phyloP scores from a whole-genome alignment of 1,140 invertebrate genomes.

The Stenopsyche tienmushanensis region DNA sequence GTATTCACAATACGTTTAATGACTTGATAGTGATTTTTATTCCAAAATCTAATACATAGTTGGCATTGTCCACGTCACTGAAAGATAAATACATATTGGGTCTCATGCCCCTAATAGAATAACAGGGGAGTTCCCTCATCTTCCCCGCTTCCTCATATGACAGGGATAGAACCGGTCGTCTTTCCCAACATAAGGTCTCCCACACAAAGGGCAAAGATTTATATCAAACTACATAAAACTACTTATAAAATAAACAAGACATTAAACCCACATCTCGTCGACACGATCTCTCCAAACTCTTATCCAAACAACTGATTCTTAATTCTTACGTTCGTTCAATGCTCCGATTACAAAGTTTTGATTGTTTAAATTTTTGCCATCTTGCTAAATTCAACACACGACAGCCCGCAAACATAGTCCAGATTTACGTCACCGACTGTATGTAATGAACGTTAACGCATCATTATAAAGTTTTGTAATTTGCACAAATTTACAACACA shows the following conservation, averaged over 20 bases:
- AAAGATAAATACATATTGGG: conserved; percentile 33
- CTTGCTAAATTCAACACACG: no score
- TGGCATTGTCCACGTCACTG: conserved; percentile 32
- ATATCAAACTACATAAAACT: conserved; percentile 34
- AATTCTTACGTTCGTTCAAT: no score
- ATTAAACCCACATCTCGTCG: conserved; percentile 6
- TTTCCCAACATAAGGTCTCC: conserved; percentile 5
- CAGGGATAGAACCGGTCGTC: conserved; percentile 1
- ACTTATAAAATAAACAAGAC: conserved; percentile 26
- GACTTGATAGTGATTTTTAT: no score
- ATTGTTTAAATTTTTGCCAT: no score
- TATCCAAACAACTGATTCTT: no score
- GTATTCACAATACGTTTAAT: no score
- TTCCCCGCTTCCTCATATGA: not conserved
- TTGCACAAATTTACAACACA: not conserved
- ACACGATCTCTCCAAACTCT: no score
- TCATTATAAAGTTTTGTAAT: not conserved
- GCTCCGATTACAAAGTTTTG: no score
- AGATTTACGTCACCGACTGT: no score
- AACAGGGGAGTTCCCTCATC: conserved; percentile 26
- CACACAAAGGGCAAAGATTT: conserved; percentile 27
- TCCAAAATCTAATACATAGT: no score
- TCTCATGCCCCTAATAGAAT: conserved; percentile 37
- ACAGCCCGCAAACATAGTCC: no score
- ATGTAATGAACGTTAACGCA: not conserved